Conservation (phyloP, 2,113 vertebrate genomes). For the Monarcha castaneiventris region DNA sequence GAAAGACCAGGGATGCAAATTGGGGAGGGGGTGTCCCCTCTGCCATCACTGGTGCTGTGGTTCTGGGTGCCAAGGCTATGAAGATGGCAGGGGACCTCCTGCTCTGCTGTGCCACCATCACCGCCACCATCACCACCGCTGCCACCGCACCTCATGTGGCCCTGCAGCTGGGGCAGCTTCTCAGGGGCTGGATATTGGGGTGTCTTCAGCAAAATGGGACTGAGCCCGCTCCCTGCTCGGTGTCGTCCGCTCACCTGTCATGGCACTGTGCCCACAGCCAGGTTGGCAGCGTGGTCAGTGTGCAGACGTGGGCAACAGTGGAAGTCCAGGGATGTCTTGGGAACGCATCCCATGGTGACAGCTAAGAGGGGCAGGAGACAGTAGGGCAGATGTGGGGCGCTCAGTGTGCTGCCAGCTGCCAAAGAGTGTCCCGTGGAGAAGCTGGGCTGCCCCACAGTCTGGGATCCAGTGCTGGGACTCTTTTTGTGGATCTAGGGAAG, state of each 20-base stretch:
- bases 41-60: rapidly evolving
- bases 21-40: background rate
- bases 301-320: rapidly evolving
- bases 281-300: rapidly evolving
- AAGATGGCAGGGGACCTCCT: background rate
- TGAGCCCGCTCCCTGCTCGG: background rate
- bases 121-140: background rate
- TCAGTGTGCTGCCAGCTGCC: background rate
- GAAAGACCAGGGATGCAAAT: background rate
- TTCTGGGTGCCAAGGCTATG: background rate
- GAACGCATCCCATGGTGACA: background rate
- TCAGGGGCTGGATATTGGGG: background rate
- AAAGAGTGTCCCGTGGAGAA: too few species aligned
- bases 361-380: background rate
- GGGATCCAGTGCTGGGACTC: background rate
- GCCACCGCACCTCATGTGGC: background rate
- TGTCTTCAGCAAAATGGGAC: background rate
- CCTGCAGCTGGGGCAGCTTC: background rate
- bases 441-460: background rate
- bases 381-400: background rate
- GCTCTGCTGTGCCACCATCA: background rate
- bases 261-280: rapidly evolving
- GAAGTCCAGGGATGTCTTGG: background rate
- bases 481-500: background rate
- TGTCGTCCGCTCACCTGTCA: background rate